phyloP scores from a whole-genome alignment of 2,888 invertebrate genomes.

The Calameuta idolon region DNA sequence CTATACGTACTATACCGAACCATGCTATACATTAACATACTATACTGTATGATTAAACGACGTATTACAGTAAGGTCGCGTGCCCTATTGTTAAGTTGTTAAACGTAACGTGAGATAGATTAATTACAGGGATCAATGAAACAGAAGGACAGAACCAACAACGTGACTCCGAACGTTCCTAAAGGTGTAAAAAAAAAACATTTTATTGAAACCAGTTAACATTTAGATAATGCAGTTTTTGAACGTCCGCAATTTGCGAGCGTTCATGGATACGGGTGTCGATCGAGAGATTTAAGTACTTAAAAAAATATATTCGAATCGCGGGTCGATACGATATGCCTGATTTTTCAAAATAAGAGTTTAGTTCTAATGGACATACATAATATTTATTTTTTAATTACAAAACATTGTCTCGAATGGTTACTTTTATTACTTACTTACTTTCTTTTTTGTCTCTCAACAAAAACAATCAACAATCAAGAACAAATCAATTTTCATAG shows the following conservation, averaged over 20 bases:
- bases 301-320: neutral
- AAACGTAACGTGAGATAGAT: neutral
- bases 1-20: neutral
- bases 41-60: conserved; percentile 5
- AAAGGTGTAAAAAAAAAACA: neutral
- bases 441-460: neutral
- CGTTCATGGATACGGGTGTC: neutral
- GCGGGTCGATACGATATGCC: neutral
- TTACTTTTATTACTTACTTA: neutral
- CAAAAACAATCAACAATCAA: too few relatives aligned
- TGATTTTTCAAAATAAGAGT: neutral
- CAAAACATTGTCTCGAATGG: neutral
- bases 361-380: neutral
- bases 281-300: neutral
- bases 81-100: neutral
- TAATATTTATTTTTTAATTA: neutral
- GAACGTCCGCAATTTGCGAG: neutral
- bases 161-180: neutral
- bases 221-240: neutral
- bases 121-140: neutral
- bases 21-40: conserved; percentile 12
- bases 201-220: neutral
- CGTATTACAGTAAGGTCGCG: neutral
- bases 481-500: neutral
- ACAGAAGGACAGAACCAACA: neutral